A percentile compares a stretch with the other conserved stretches of the same genome.
These are phyloP conservation scores for Drosophila nr. perissopoda DNA, from an alignment of 2,888 invertebrate genomes.

Conservation along the genomic window DNA sequence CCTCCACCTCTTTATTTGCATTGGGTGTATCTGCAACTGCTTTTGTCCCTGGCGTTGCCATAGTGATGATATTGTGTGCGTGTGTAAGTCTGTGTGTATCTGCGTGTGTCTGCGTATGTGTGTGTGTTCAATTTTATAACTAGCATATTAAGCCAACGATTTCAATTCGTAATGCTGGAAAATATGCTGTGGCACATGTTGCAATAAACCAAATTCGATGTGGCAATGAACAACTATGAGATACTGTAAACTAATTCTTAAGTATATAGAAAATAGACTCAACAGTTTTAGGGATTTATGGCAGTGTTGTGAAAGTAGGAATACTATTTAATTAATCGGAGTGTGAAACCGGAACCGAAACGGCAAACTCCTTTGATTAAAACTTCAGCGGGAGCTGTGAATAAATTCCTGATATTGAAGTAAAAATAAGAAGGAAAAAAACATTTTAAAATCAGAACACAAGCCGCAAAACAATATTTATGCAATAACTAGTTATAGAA, in stretches of 20 bases:
- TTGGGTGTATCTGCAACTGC: slow-evolving; percentile 19
- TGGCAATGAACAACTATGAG: background rate
- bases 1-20: slow-evolving; percentile 30
- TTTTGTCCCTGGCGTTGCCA: slow-evolving; percentile 34
- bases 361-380: background rate
- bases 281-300: background rate
- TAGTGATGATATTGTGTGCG: slow-evolving; percentile 17
- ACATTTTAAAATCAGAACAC: background rate
- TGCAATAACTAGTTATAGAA: background rate
- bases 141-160: slow-evolving; percentile 74
- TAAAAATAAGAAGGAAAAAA: background rate
- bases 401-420: background rate
- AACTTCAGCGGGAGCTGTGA: background rate
- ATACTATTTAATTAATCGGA: background rate
- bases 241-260: slow-evolving; percentile 10
- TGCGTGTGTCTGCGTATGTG: slow-evolving; percentile 6
- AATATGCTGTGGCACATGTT: slow-evolving; percentile 46
- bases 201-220: slow-evolving; percentile 24
- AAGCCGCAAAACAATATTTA: background rate
- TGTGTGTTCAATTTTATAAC: slow-evolving; percentile 53
- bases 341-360: background rate
- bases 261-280: background rate
- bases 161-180: slow-evolving; percentile 50
- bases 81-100: background rate
- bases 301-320: background rate